Evolutionary conservation across 2,888 invertebrate genomes (phyloP).

Genomic region (Sesia bembeciformis): DNA sequence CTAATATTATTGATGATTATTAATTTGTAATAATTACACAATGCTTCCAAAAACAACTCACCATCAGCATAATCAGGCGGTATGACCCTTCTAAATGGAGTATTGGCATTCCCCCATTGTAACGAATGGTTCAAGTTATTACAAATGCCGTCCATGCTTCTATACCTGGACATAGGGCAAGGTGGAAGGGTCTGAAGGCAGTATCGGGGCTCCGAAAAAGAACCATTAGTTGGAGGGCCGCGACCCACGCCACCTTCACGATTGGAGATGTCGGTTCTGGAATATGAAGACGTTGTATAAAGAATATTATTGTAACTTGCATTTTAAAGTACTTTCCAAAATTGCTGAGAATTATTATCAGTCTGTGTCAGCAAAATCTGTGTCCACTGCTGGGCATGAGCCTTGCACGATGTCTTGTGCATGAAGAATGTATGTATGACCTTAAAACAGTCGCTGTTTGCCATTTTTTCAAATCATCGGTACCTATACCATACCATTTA

Average conservation of each 20-base stretch:
- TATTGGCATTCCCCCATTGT: slow-evolving; percentile 81
- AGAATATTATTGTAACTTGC: too few relatives aligned
- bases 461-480: too few relatives aligned
- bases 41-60: slow-evolving; percentile 25
- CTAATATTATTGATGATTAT: too few relatives aligned
- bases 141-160: slow-evolving; percentile 83
- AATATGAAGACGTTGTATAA: slow-evolving; percentile 4
- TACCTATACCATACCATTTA: too few relatives aligned
- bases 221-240: slow-evolving; percentile 41
- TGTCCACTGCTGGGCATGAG: too few relatives aligned
- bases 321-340: too few relatives aligned
- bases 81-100: slow-evolving; percentile 83
- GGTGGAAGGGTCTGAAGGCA: slow-evolving; percentile 30
- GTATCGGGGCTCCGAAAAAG: slow-evolving; percentile 41
- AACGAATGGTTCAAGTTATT: slow-evolving; percentile 80
- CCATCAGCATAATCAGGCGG: slow-evolving; percentile 86
- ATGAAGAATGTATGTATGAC: too few relatives aligned
- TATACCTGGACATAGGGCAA: slow-evolving; percentile 71
- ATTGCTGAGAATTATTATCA: too few relatives aligned
- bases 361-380: too few relatives aligned
- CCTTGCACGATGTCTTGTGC: too few relatives aligned
- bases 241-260: slow-evolving; percentile 40
- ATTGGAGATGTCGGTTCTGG: slow-evolving; percentile 27
- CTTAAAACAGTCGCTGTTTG: too few relatives aligned
- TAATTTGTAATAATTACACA: too few relatives aligned